Evolutionary conservation across 2,888 invertebrate genomes (phyloP).

Genomic region (Ypsolopha scabrella): DNA sequence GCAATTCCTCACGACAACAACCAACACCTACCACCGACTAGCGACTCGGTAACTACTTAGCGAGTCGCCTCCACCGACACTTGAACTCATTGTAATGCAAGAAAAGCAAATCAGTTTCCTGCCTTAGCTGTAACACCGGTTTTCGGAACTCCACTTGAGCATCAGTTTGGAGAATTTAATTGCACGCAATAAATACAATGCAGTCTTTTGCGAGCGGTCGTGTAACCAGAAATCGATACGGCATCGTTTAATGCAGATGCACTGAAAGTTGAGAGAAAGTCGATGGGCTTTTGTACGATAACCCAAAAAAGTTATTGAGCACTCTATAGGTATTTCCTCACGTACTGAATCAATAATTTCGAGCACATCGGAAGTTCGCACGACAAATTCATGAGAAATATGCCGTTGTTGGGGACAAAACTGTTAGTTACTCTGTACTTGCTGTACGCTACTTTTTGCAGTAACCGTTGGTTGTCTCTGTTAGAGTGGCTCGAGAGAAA

Average conservation of each 20-base stretch:
- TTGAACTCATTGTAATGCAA: constrained; percentile 21
- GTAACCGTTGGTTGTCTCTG: not conserved
- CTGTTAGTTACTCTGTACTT: not conserved
- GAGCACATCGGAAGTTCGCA: too few relatives aligned
- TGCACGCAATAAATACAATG: constrained; percentile 1
- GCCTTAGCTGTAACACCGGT: constrained; percentile 15
- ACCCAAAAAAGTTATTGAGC: too few relatives aligned
- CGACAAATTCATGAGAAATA: too few relatives aligned
- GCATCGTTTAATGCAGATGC: constrained; percentile 1
- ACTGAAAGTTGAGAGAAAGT: constrained; percentile 1
- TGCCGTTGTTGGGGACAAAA: too few relatives aligned
- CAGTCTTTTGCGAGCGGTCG: not conserved
- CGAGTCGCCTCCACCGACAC: not conserved
- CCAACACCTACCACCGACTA: not conserved
- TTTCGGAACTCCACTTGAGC: constrained; percentile 17
- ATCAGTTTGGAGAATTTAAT: constrained; percentile 2
- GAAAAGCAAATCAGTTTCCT: constrained; percentile 25
- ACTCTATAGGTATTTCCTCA: too few relatives aligned
- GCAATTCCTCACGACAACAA: constrained; percentile 18
- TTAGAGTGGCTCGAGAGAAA: constrained; percentile 33
- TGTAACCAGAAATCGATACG: not conserved
- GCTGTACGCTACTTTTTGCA: not conserved
- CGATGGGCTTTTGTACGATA: not conserved
- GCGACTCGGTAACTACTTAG: not conserved
- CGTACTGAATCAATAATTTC: too few relatives aligned